Percentiles rank a stretch among this genome's conserved stretches.
Evolutionary conservation across 2,797 vertebrate species (phyloP).

Genomic region (Takifugu rubripes): DNA sequence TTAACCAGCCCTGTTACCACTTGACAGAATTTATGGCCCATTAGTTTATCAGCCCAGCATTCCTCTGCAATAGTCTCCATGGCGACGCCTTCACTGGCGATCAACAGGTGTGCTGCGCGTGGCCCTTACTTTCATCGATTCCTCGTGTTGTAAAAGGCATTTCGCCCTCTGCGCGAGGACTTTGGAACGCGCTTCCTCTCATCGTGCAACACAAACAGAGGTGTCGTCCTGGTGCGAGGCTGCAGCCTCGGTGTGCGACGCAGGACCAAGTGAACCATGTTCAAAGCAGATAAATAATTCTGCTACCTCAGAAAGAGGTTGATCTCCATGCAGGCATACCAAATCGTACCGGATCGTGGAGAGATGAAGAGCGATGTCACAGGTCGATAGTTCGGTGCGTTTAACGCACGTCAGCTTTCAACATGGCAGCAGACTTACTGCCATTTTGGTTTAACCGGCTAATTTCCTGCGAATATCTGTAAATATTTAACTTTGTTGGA

Average conservation of each 20-base stretch:
- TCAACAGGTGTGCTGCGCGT: constrained; percentile 12
- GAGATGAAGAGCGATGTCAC: too few relatives aligned
- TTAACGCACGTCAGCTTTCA: too few relatives aligned
- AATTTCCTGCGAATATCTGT: too few relatives aligned
- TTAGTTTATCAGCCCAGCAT: constrained; percentile 43
- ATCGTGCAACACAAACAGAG: background rate
- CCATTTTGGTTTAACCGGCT: too few relatives aligned
- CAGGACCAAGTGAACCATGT: too few relatives aligned
- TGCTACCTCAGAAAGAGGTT: too few relatives aligned
- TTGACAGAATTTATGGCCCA: constrained; percentile 39
- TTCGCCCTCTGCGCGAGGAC: background rate
- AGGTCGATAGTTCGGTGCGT: too few relatives aligned
- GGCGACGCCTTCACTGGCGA: constrained; percentile 10
- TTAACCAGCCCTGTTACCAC: constrained; percentile 25
- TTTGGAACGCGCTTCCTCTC: background rate
- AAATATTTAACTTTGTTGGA: too few relatives aligned
- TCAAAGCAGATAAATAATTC: too few relatives aligned
- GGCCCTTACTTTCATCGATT: background rate
- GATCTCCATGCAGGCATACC: too few relatives aligned
- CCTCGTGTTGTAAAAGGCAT: background rate
- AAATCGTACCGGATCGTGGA: too few relatives aligned
- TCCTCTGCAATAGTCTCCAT: constrained; percentile 38
- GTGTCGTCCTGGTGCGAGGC: background rate
- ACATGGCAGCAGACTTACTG: too few relatives aligned
- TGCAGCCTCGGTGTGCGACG: background rate